A percentile compares a stretch with the other conserved stretches of the same genome.
Evolutionary conservation across 2,797 vertebrate species (phyloP).

Genomic region (Monodelphis domestica): DNA sequence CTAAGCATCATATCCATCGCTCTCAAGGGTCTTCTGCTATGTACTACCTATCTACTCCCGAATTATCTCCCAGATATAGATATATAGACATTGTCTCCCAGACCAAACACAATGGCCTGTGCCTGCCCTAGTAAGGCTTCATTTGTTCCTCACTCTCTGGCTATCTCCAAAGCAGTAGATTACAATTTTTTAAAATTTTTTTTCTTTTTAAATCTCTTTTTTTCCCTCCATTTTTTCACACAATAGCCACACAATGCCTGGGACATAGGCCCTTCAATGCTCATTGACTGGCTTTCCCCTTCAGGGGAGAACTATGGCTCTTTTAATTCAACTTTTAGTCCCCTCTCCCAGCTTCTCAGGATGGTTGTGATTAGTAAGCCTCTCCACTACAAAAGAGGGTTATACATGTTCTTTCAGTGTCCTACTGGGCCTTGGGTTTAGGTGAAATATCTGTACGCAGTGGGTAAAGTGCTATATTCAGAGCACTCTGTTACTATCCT

Average conservation of each 20-base stretch:
- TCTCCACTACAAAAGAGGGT: background rate
- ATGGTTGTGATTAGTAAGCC: background rate
- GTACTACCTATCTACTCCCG: background rate
- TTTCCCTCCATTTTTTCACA: background rate
- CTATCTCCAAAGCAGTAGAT: background rate
- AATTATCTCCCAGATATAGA: background rate
- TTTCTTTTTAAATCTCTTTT: too few relatives aligned
- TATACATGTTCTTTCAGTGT: background rate
- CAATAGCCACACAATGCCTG: background rate
- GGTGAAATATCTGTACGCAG: background rate
- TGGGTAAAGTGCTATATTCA: background rate
- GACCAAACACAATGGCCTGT: background rate
- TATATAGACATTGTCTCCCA: background rate
- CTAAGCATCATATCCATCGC: background rate
- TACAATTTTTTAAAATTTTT: too few relatives aligned
- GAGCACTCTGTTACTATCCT: background rate
- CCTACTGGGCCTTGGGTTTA: background rate
- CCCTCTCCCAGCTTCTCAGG: background rate
- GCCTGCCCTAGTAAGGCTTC: background rate
- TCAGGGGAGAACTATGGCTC: background rate
- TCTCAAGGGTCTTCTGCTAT: background rate
- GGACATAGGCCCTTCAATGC: background rate
- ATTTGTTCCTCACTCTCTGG: background rate
- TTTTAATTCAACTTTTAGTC: background rate
- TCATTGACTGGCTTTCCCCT: background rate